Evolutionary conservation across 1,140 invertebrate species (phyloP).

Genomic region (Orussus abietinus): DNA sequence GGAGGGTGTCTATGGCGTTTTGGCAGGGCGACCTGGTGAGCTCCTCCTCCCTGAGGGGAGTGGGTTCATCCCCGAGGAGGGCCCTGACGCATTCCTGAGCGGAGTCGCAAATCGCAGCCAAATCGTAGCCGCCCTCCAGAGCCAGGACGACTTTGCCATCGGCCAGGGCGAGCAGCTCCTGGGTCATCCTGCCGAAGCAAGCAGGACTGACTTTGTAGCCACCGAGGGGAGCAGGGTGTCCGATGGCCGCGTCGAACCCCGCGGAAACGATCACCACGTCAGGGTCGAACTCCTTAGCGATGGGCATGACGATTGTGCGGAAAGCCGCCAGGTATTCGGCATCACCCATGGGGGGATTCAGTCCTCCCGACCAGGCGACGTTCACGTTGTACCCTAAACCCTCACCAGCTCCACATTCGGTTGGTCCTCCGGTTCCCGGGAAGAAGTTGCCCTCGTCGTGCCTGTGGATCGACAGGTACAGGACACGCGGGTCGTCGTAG

Average conservation of each 20-base stretch:
- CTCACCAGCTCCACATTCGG: conserved; percentile 85
- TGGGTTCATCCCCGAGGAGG: conserved; percentile 79
- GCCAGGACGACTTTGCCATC: conserved; percentile 83
- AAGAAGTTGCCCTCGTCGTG: conserved; percentile 99
- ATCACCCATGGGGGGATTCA: conserved; percentile 91
- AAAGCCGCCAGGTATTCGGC: conserved; percentile 98
- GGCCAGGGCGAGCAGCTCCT: conserved; percentile 86
- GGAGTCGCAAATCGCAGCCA: conserved; percentile 93
- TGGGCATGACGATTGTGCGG: conserved; percentile 87
- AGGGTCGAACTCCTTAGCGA: conserved; percentile 88
- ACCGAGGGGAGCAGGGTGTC: conserved; percentile 90
- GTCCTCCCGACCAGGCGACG: conserved; percentile 89
- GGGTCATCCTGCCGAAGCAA: conserved; percentile 96
- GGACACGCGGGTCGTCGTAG: conserved; percentile 89
- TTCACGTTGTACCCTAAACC: conserved; percentile 97
- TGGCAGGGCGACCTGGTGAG: conserved; percentile 73
- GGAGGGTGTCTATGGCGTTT: conserved; percentile 82
- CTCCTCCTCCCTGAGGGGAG: conserved; percentile 74
- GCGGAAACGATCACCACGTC: conserved; percentile 95
- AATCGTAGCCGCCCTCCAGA: conserved; percentile 94
- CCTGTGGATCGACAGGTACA: conserved; percentile 97
- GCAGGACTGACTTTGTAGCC: conserved; percentile 91
- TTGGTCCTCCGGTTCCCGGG: conserved; percentile 91
- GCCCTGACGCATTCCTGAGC: conserved; percentile 94
- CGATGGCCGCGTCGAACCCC: conserved; percentile 94